Base-by-base conservation (phyloP, 2,113 vertebrate species). In the Chaetura pelagica region DNA sequence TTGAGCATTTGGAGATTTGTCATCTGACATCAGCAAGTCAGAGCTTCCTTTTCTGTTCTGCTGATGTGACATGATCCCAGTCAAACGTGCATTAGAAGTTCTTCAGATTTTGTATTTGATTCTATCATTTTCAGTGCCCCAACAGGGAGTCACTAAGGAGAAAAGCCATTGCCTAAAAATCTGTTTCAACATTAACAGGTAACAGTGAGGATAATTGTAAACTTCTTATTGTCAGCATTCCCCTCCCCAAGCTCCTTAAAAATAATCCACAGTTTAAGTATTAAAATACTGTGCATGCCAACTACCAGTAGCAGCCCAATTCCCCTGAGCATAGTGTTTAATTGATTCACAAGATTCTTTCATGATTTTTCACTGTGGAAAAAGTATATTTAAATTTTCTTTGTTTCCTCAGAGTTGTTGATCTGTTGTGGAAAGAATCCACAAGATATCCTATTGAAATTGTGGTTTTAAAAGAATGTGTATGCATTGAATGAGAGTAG, bases 1-100 rank as follows among this genome's bases (percentile, higher is more conserved):
- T 49, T 34, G 75, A 90, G 46, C 34, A 62, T 68, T 90, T 93
- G 92, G 92, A 90, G 51, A 76, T 72, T 6, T 93, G 83, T 81
- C 87, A 91, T 35, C n/a, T 92, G 86, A 93, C 76, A 95, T 68
- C 88, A 80, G 69, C 4, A 0, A 91, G 59, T 42, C 89, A 81
- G 57, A 92, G 58, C 73, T 62, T 57, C 46, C 17, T 76, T 87
- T 84, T 73, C 71, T 82, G 40, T 51, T 89, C 69, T 58, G 52
- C 90, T 93, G 64, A 54, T 88, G 44, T 4, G 2, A 84, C 88
- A 84, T 2, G 10, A 66, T 51, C 92, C 54, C 71, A 89, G 42
- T 26, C 54, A 87, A 92, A 64, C 20, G 26, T 40, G 8, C 51
- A 42, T 54, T 67, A 79, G 10, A 61, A 82, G 15, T 82, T 62